These are phyloP conservation scores for Discoglossus pictus DNA, from an alignment of 2,797 vertebrate genomes.

Conservation along the genomic window DNA sequence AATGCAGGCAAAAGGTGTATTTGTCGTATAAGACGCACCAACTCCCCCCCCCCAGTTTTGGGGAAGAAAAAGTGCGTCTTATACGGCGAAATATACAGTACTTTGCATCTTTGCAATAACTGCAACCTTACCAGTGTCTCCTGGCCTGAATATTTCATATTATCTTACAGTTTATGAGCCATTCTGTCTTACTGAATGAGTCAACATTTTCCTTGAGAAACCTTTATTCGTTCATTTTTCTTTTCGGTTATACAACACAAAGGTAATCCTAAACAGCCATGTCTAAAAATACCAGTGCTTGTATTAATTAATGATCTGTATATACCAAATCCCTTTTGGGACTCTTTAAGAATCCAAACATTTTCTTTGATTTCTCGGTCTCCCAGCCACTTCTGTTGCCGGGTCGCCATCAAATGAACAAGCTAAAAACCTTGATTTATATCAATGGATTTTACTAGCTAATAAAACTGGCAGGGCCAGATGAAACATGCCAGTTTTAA, in stretches of 20 bases:
- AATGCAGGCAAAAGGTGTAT: too few species aligned
- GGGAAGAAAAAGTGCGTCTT: too few species aligned
- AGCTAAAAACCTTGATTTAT: conserved; percentile 2
- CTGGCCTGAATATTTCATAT: too few species aligned
- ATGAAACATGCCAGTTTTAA: conserved; percentile 51
- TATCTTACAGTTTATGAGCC: too few species aligned
- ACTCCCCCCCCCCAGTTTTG: too few species aligned
- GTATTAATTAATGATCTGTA: conserved; percentile 15
- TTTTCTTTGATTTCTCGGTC: conserved; percentile 13
- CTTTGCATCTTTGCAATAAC: too few species aligned
- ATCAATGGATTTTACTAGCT: conserved; percentile 36
- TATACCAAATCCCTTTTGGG: background rate
- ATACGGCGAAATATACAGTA: too few species aligned
- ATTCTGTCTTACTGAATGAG: too few species aligned
- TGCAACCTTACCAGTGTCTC: too few species aligned
- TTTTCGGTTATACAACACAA: background rate
- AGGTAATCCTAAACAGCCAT: background rate
- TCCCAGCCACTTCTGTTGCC: background rate
- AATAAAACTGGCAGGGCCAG: conserved; percentile 50
- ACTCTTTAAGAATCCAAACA: conserved; percentile 7
- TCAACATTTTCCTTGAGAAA: too few species aligned
- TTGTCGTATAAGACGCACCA: too few species aligned
- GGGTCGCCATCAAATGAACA: background rate
- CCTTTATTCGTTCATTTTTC: too few species aligned
- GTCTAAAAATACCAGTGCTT: background rate